Conservation (phyloP, 2,888 invertebrate species). For the Drosophila macrothrix region DNA sequence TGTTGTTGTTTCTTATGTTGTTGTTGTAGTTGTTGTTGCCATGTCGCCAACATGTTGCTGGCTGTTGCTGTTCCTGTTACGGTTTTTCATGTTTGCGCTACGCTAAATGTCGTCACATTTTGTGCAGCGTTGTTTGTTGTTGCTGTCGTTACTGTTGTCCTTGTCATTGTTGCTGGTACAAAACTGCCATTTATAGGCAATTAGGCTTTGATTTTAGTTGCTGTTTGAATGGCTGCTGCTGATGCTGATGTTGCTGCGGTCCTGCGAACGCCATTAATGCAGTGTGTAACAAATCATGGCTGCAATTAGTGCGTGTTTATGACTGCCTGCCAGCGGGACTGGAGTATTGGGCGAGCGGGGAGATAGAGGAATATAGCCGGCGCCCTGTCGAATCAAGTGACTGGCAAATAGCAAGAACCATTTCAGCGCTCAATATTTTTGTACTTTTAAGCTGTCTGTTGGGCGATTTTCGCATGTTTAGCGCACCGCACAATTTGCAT, state of each 20-base stretch:
- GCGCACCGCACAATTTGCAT: slow-evolving; percentile 70
- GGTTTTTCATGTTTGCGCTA: slow-evolving; percentile 61
- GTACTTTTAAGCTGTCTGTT: slow-evolving; percentile 56
- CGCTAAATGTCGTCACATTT: slow-evolving; percentile 79
- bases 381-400: slow-evolving; percentile 18
- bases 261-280: slow-evolving; percentile 74
- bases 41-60: slow-evolving; percentile 37
- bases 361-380: background rate
- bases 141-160: slow-evolving; percentile 17
- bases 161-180: slow-evolving; percentile 46
- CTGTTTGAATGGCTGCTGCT: slow-evolving; percentile 55
- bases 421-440: slow-evolving; percentile 73
- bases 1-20: slow-evolving; percentile 25
- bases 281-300: slow-evolving; percentile 80
- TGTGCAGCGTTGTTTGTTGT: slow-evolving; percentile 28
- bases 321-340: slow-evolving; percentile 66
- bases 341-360: background rate
- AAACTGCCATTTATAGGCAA: slow-evolving; percentile 81
- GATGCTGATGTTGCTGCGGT: slow-evolving; percentile 49
- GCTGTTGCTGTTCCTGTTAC: slow-evolving; percentile 30
- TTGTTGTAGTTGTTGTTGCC: slow-evolving; percentile 18
- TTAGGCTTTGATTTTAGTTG: slow-evolving; percentile 75
- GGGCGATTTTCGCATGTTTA: slow-evolving; percentile 60
- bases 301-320: slow-evolving; percentile 82
- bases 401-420: slow-evolving; percentile 48